Conservation (phyloP, 37 sponge, comb jelly and placozoan genomes). For the Ephydatia muelleri region DNA sequence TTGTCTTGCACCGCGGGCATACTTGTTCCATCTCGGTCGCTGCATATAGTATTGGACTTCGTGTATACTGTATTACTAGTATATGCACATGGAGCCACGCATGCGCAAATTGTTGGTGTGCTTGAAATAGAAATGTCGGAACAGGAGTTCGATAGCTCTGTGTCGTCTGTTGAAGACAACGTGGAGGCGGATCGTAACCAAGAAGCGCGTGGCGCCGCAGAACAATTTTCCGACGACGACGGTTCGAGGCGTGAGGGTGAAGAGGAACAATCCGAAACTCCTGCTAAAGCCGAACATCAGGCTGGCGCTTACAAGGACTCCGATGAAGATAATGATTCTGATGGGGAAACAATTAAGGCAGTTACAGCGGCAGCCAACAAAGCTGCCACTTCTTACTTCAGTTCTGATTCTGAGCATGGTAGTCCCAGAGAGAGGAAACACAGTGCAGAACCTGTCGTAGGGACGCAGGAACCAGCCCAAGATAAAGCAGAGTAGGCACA, state of each 20-base stretch:
- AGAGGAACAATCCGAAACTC: constrained; percentile 22
- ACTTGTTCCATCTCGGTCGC: constrained; percentile 69
- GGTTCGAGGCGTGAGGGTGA: not conserved
- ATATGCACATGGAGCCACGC: not conserved
- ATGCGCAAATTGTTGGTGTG: not conserved
- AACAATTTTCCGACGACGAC: constrained; percentile 4
- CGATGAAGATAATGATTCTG: not conserved
- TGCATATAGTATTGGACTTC: not conserved
- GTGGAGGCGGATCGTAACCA: constrained; percentile 3
- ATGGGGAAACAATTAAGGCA: not conserved
- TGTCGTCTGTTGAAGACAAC: not conserved
- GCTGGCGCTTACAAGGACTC: not conserved
- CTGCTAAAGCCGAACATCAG: not conserved
- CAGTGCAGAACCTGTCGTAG: not conserved
- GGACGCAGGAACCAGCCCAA: not conserved
- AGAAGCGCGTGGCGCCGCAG: constrained; percentile 8
- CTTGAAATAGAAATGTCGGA: constrained; percentile 21
- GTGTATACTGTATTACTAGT: too few species aligned
- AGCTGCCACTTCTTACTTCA: not conserved
- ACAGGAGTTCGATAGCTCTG: constrained; percentile 11
- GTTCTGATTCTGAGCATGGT: not conserved
- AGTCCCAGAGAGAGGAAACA: not conserved
- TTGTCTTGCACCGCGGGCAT: constrained; percentile 94
- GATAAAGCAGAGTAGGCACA: not conserved
- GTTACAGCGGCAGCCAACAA: not conserved